Conservation (phyloP, 2,888 invertebrate genomes). For the Cephus pygmeus region DNA sequence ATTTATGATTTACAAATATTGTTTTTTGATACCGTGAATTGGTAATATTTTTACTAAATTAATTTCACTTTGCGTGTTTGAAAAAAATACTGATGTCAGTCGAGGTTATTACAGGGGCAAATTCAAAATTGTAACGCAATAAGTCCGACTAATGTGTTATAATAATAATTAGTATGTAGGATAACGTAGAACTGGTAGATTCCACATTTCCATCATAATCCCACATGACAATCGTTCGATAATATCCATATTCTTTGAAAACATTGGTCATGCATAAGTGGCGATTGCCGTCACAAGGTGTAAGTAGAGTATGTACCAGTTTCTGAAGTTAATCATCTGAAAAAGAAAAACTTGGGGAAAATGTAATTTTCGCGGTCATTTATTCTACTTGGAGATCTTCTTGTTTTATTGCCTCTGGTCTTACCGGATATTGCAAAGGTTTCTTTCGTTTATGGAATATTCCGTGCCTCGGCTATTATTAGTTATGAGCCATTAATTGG, state of each 20-base stretch:
- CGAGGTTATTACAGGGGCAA: slow-evolving; percentile 5
- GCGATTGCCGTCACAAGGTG: not conserved
- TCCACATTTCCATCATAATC: not conserved
- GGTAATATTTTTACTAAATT: slow-evolving; percentile 8
- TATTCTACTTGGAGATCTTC: not conserved
- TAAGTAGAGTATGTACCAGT: not conserved
- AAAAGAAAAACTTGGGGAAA: not conserved
- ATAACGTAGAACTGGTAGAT: not conserved
- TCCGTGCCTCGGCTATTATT: not conserved
- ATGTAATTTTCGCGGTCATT: not conserved
- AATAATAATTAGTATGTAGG: not conserved
- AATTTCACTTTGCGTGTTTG: not conserved
- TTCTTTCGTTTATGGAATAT: not conserved
- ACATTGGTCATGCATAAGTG: not conserved
- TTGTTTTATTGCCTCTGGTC: not conserved
- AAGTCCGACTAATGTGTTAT: not conserved
- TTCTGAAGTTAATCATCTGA: not conserved
- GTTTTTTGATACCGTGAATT: slow-evolving; percentile 17
- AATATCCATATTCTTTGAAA: not conserved
- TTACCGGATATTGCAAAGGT: not conserved
- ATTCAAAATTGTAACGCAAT: slow-evolving; percentile 2
- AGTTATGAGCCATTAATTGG: not conserved
- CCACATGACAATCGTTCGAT: not conserved
- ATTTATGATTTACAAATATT: slow-evolving; percentile 19
- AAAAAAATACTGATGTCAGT: not conserved